A percentile compares a stretch with the other conserved stretches of the same genome.
These are phyloP conservation scores for Aramus guarauna DNA, from an alignment of 2,113 vertebrate genomes.

Conservation along the genomic window DNA sequence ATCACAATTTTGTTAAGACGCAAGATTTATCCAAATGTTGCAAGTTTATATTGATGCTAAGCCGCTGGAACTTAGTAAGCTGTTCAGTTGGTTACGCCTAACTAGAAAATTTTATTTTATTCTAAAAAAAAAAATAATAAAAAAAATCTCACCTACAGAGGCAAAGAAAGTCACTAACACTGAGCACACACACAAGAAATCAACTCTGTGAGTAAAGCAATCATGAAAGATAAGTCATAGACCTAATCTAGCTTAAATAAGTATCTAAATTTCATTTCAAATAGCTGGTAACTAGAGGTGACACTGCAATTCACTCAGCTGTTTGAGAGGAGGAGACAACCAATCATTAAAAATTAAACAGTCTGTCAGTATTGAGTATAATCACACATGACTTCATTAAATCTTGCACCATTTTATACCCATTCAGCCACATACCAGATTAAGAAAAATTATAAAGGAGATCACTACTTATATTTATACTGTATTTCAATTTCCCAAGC, in stretches of 20 bases:
- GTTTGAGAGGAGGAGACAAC: neutral
- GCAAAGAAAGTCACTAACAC: neutral
- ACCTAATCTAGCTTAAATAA: neutral
- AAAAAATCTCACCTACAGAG: neutral
- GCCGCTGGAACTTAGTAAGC: neutral
- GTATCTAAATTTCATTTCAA: neutral
- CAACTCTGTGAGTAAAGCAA: neutral
- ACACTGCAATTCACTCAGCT: neutral
- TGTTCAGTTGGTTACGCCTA: neutral
- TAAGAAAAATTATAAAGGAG: neutral
- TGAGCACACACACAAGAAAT: neutral
- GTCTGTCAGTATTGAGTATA: neutral
- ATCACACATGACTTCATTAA: neutral
- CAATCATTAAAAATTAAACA: conserved; percentile 10
- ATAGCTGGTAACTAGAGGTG: neutral
- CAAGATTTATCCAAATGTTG: neutral
- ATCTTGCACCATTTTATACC: neutral
- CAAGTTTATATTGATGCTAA: neutral
- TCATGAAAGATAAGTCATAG: neutral
- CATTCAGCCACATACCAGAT: neutral
- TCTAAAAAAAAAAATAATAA: neutral
- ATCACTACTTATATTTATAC: neutral
- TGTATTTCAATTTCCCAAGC: neutral
- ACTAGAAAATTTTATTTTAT: neutral
- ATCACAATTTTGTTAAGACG: neutral